These are phyloP conservation scores for Harpalus rubripes DNA, from an alignment of 2,888 invertebrate species.

Conservation along the genomic window DNA sequence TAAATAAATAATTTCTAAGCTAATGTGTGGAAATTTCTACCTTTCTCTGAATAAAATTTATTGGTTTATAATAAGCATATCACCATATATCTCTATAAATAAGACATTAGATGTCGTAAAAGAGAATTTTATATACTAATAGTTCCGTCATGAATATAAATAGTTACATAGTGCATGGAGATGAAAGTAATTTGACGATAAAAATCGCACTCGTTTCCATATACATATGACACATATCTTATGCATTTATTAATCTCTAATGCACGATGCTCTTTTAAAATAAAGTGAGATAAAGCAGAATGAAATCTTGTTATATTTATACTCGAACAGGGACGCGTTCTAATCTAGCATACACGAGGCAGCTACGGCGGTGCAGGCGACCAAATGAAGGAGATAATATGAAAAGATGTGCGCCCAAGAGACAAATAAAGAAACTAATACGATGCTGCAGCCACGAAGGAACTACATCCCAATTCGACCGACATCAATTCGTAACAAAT, in stretches of 20 bases:
- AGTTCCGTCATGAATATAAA: conserved; percentile 39
- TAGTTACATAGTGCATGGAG: neutral
- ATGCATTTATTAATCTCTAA: conserved; percentile 58
- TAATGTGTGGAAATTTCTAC: no score
- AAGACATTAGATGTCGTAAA: neutral
- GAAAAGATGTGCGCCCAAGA: conserved; percentile 73
- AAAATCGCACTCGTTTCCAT: conserved; percentile 3
- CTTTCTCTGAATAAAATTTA: no score
- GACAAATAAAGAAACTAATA: conserved; percentile 74
- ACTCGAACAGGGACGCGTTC: conserved; percentile 43
- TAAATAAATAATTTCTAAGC: no score
- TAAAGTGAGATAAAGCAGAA: conserved; percentile 53
- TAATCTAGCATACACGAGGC: conserved; percentile 40
- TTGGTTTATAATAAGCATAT: no score
- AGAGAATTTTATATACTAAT: conserved; percentile 1
- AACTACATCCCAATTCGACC: neutral
- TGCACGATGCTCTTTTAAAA: conserved; percentile 36
- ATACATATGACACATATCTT: conserved; percentile 6
- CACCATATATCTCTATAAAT: neutral
- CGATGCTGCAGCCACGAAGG: neutral
- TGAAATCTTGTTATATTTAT: conserved; percentile 59
- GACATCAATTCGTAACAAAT: neutral
- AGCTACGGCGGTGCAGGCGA: conserved; percentile 68
- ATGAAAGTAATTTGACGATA: conserved; percentile 36
- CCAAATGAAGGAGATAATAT: conserved; percentile 74